Conservation (phyloP, 2,797 vertebrate genomes). For the Denticeps clupeoides region DNA sequence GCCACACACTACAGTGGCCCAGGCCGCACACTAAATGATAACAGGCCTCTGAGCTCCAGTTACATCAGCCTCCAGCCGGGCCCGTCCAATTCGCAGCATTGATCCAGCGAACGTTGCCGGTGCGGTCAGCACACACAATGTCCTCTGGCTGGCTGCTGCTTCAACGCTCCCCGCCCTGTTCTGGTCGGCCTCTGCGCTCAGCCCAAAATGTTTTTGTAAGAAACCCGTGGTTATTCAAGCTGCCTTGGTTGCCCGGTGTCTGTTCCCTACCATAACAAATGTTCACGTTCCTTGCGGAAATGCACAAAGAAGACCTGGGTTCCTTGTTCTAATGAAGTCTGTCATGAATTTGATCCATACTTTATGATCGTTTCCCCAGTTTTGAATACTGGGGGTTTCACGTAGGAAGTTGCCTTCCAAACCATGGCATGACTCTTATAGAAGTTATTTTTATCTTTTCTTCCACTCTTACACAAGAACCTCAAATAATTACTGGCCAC, state of each 20-base stretch:
- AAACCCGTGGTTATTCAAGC: conserved; percentile 15
- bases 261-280: conserved; percentile 17
- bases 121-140: conserved; percentile 17
- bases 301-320: not conserved
- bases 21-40: conserved; percentile 45
- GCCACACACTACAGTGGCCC: conserved; percentile 12
- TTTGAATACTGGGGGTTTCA: no score
- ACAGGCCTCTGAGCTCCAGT: conserved; percentile 43
- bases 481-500: no score
- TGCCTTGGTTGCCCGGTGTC: conserved; percentile 24
- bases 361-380: conserved; percentile 7
- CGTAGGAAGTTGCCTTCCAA: no score
- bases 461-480: no score
- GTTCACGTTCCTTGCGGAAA: not conserved
- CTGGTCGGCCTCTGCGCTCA: conserved; percentile 20
- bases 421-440: no score
- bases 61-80: conserved; percentile 26
- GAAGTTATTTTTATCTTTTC: no score
- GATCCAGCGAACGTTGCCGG: conserved; percentile 28
- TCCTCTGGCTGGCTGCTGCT: conserved; percentile 28
- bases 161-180: conserved; percentile 29
- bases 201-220: conserved; percentile 33
- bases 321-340: conserved; percentile 5
- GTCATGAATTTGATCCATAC: not conserved
- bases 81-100: conserved; percentile 14